Percentiles rank a stretch among this genome's conserved stretches.
Conservation (phyloP, 2,797 vertebrate genomes). For the Martes flavigula region DNA sequence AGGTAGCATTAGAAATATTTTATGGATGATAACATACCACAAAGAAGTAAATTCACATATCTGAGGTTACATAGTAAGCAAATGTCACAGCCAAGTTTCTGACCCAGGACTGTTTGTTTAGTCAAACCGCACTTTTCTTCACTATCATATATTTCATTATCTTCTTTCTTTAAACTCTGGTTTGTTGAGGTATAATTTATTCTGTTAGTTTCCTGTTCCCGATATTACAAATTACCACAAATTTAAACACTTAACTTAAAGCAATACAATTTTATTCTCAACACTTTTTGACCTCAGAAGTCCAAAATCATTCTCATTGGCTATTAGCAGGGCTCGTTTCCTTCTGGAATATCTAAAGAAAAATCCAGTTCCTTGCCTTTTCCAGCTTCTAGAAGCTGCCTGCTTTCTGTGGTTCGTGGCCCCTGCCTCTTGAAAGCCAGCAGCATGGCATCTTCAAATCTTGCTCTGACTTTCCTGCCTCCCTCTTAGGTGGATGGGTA, state of each 20-base stretch:
- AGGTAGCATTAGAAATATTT: conserved; percentile 27
- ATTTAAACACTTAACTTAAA: neutral
- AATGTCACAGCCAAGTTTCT: neutral
- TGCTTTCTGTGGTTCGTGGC: neutral
- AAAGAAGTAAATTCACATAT: neutral
- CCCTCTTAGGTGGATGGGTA: neutral
- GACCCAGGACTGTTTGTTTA: neutral
- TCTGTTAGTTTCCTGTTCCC: conserved; percentile 7
- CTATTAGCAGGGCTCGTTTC: neutral
- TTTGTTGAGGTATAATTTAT: conserved; percentile 26
- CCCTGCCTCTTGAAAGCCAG: neutral
- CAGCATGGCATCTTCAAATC: neutral
- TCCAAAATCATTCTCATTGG: neutral
- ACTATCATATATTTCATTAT: neutral
- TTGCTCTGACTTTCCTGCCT: neutral
- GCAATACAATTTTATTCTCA: neutral
- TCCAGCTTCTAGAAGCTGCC: neutral
- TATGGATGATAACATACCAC: neutral
- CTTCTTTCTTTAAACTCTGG: neutral
- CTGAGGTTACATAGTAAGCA: neutral
- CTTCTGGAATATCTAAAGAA: neutral
- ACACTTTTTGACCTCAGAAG: neutral
- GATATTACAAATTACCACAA: neutral
- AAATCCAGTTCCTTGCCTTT: neutral
- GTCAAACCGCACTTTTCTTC: neutral